These are phyloP conservation scores for Synanthedon formicaeformis DNA, from an alignment of 2,888 invertebrate genomes.

Conservation along the genomic window DNA sequence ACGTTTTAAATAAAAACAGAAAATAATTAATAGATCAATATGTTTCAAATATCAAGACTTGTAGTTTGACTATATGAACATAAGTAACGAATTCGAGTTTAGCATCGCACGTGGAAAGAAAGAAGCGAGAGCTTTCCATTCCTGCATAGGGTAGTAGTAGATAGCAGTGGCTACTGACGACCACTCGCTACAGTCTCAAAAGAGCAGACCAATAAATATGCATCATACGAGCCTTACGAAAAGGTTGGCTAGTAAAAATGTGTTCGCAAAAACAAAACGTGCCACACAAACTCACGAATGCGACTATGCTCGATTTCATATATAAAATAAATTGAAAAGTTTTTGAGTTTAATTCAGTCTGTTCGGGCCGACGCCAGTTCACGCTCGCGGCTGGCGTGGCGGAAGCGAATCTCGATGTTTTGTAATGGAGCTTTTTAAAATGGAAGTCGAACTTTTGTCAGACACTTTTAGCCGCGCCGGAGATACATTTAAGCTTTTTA, in stretches of 20 bases:
- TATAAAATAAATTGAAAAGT: slow-evolving; percentile 60
- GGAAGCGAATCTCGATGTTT: slow-evolving; percentile 71
- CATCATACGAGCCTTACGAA: too few relatives aligned
- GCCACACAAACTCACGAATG: slow-evolving; percentile 17
- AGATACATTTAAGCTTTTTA: slow-evolving; percentile 72
- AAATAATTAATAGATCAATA: neutral
- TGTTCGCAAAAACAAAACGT: too few relatives aligned
- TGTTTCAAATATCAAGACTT: slow-evolving; percentile 18
- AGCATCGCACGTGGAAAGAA: slow-evolving; percentile 39
- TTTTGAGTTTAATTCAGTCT: slow-evolving; percentile 60
- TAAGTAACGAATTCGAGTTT: slow-evolving; percentile 62
- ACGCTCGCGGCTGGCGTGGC: slow-evolving; percentile 51
- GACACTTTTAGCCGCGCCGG: slow-evolving; percentile 69
- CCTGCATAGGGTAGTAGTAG: slow-evolving; percentile 19
- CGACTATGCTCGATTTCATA: slow-evolving; percentile 49
- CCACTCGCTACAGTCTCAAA: neutral
- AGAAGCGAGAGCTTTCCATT: slow-evolving; percentile 26
- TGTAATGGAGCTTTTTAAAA: slow-evolving; percentile 72
- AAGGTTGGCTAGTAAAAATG: too few relatives aligned
- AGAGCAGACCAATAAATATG: neutral
- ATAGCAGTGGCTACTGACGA: neutral
- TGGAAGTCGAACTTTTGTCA: slow-evolving; percentile 71
- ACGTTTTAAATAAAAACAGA: too few relatives aligned
- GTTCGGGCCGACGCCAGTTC: slow-evolving; percentile 46
- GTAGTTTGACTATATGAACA: slow-evolving; percentile 24